Percentiles rank a stretch among this genome's conserved stretches.
Conservation (phyloP, 2,888 invertebrate species). For the Drosophila anomelani region DNA sequence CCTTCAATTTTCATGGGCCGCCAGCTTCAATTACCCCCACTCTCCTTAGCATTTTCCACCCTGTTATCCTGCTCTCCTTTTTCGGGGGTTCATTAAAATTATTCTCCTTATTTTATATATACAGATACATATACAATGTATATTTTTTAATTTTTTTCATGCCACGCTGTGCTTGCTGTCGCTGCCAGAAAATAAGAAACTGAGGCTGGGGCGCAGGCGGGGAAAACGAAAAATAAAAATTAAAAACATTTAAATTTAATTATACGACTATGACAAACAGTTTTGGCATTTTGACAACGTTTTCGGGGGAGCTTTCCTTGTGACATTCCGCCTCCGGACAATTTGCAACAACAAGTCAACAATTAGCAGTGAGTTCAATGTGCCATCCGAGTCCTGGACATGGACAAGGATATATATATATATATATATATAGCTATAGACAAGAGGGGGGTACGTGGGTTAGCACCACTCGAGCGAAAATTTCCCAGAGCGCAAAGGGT, state of each 20-base stretch:
- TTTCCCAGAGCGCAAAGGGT: neutral
- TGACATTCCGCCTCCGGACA: conserved; percentile 26
- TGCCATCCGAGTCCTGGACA: conserved; percentile 32
- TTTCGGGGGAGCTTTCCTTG: conserved; percentile 6
- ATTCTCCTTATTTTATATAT: conserved; percentile 23
- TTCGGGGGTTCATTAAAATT: conserved; percentile 41
- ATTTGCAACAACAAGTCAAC: conserved; percentile 51
- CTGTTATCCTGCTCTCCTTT: neutral
- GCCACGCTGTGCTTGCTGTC: conserved; percentile 43
- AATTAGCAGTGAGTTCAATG: conserved; percentile 55
- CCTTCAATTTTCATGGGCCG: conserved; percentile 32
- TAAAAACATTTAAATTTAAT: conserved; percentile 77
- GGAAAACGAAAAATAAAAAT: conserved; percentile 5
- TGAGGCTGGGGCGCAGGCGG: conserved; percentile 1
- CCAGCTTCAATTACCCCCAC: conserved; percentile 41
- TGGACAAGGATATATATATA: conserved; percentile 22
- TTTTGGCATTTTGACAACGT: conserved; percentile 75
- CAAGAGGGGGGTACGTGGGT: conserved; percentile 28
- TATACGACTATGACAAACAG: conserved; percentile 78
- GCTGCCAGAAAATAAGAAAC: conserved; percentile 45
- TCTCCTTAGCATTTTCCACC: neutral
- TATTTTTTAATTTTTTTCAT: neutral
- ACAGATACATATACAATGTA: neutral
- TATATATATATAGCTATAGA: conserved; percentile 22
- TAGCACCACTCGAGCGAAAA: conserved; percentile 9